Conservation (phyloP, 1,140 invertebrate species). For the Platorchestia sp. region DNA sequence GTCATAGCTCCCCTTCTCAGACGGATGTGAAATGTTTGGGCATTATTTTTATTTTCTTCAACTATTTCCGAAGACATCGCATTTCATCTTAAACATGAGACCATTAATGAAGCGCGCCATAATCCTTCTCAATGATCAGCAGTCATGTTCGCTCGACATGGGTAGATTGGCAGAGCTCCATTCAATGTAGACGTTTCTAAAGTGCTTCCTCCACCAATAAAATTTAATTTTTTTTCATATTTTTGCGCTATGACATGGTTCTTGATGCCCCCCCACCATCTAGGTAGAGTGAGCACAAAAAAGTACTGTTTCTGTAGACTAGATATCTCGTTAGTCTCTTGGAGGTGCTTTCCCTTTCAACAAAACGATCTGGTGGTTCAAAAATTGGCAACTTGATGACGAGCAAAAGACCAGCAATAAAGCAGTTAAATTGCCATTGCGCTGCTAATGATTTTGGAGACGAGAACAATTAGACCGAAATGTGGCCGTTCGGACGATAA, state of each 20-base stretch:
- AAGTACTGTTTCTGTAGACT: not conserved
- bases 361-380: not conserved
- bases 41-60: not conserved
- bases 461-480: not conserved
- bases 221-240: not conserved
- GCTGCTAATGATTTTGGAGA: not conserved
- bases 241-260: not conserved
- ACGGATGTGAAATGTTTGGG: not conserved
- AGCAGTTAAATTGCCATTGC: not conserved
- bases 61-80: not conserved
- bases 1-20: too few relatives aligned
- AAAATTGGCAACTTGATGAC: not conserved
- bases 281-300: not conserved
- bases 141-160: not conserved
- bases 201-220: not conserved
- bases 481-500: not conserved
- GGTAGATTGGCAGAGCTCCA: not conserved
- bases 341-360: not conserved
- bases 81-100: not conserved
- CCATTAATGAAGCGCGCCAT: not conserved
- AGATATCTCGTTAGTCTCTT: not conserved
- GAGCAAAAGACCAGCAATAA: not conserved
- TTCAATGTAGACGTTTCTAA: too few relatives aligned
- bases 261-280: not conserved
- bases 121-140: not conserved